Evolutionary conservation across 2,113 vertebrate genomes (phyloP), one percentile per base, ranked within the genome.

Genomic region (Xyliphius kryptos): DNA sequence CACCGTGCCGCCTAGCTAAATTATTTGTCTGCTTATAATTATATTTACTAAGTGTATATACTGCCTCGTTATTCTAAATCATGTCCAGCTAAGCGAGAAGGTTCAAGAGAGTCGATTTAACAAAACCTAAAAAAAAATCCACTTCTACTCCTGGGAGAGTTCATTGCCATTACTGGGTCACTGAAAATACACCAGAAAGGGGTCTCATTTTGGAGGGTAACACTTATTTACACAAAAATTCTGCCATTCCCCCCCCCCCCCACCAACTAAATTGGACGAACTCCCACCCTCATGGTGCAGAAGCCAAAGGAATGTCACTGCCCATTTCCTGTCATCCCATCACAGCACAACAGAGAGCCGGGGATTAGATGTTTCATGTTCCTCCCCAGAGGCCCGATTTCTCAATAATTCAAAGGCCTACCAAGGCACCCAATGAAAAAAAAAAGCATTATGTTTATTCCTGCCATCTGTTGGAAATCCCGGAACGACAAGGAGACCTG

Each of bases 401-500:
- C 72, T 76, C 65, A 76, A 79, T 82, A 79, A 79, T 74, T 81
- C 71, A 81, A 79, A 80, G 61, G 61, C 36, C 67, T 68, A 71
- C 78, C 13, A 47, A 77, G 68, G 71, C 72, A 75, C 67, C 79
- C 60, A 48, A 77, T 80, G 77, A 83, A 76, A 83, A 85, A 82
- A 72, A n/a, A n/a, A n/a, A n/a, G 77, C 78, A 82, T 83, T 81
- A 80, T 59, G 71, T 79, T 84, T 83, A 83, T 78, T 81, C 78
- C 73, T 82, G 79, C 82, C 82, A 85, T 83, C 82, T 84, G 82
- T 77, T 77, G 66, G 75, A 74, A 77, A 77, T 72, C 60, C 76
- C 62, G 14, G 26, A 32, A 32, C 7, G 26, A 32, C 59, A 26
- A 22, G 32, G 68, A 68, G 74, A 76, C 56, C 79, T 77, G 78